Percentiles rank a stretch among this genome's conserved stretches.
These are phyloP conservation scores for Onthophagus sagittarius DNA, from an alignment of 2,888 invertebrate genomes.

Conservation along the genomic window DNA sequence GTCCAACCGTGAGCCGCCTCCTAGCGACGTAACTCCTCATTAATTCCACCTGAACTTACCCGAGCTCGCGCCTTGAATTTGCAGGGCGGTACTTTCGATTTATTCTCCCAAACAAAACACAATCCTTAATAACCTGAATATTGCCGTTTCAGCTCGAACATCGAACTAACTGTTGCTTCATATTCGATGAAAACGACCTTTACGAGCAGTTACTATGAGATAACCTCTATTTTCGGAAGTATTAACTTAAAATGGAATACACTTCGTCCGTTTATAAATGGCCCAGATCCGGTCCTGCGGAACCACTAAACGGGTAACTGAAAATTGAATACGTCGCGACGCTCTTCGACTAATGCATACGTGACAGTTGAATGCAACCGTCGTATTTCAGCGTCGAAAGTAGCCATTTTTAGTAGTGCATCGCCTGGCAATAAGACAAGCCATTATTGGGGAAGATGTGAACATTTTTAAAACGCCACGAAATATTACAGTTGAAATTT, in stretches of 20 bases:
- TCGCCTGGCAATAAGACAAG: not conserved
- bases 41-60: not conserved
- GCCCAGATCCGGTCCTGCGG: not conserved
- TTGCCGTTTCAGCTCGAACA: not conserved
- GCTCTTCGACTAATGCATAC: not conserved
- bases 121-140: not conserved
- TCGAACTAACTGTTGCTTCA: not conserved
- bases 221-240: not conserved
- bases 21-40: not conserved
- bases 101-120: not conserved
- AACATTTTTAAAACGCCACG: not conserved
- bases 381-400: not conserved
- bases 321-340: not conserved
- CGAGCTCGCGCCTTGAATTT: not conserved
- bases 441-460: not conserved
- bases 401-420: not conserved
- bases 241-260: not conserved
- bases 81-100: not conserved
- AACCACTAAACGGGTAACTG: not conserved
- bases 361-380: not conserved
- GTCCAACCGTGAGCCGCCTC: not conserved
- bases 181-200: not conserved
- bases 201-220: not conserved
- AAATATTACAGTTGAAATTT: not conserved
- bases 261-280: not conserved